phyloP scores from a whole-genome alignment of 2,888 invertebrate species.

The Drosophila anceps region DNA sequence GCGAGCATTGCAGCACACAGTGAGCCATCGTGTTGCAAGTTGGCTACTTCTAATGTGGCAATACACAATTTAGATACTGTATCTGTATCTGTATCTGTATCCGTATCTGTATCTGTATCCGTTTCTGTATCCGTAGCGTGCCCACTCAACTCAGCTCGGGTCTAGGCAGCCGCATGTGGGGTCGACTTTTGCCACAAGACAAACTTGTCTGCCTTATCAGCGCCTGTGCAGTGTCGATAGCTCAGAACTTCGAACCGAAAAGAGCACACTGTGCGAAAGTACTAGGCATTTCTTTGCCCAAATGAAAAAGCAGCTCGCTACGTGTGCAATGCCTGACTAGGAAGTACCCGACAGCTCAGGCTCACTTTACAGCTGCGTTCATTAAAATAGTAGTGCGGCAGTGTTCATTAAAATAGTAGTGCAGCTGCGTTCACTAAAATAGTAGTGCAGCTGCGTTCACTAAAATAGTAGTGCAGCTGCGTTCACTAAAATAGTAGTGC shows the following conservation, averaged over 20 bases:
- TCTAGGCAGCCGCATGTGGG: constrained; percentile 25
- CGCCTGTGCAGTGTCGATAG: constrained; percentile 49
- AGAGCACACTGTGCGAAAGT: constrained; percentile 5
- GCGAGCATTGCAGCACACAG: background rate
- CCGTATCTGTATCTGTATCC: constrained; percentile 6
- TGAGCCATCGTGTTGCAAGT: constrained; percentile 12
- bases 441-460: no score
- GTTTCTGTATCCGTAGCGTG: background rate
- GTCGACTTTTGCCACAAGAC: background rate
- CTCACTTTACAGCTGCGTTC: no score
- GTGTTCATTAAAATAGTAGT: no score
- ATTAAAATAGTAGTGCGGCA: no score
- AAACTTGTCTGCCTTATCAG: constrained; percentile 51
- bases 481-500: no score
- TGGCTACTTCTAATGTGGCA: constrained; percentile 20
- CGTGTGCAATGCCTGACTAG: background rate
- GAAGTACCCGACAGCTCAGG: background rate
- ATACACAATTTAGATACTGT: constrained; percentile 6
- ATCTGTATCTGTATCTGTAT: constrained; percentile 6
- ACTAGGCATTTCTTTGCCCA: no score
- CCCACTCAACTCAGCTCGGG: constrained; percentile 1
- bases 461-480: no score
- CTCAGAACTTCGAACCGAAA: constrained; percentile 30
- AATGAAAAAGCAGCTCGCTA: background rate
- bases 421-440: no score